A percentile compares a stretch with the other conserved stretches of the same genome.
These are phyloP conservation scores for Ivindomyrus marchei DNA, from an alignment of 2,113 vertebrate genomes.

Conservation along the genomic window DNA sequence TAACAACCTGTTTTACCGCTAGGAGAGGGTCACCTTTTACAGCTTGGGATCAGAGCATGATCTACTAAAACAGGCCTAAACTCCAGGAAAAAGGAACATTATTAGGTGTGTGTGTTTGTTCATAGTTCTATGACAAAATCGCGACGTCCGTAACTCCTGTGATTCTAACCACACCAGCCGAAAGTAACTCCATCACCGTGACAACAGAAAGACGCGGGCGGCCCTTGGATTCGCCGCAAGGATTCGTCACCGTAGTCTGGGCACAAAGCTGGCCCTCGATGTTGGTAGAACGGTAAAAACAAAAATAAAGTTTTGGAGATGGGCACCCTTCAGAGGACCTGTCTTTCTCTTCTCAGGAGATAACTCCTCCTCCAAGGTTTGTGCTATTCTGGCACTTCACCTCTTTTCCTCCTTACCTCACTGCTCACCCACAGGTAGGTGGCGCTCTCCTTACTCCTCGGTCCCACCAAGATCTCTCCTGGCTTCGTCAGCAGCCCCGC, in stretches of 20 bases:
- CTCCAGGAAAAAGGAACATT: background rate
- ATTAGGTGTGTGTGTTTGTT: background rate
- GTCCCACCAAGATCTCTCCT: background rate
- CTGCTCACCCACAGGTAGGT: slow-evolving; percentile 13
- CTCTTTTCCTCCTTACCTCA: background rate
- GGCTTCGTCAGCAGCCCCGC: background rate
- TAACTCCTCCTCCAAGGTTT: background rate
- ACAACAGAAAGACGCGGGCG: background rate
- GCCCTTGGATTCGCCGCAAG: background rate
- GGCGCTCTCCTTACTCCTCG: background rate
- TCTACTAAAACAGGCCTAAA: background rate
- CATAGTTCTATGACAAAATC: background rate
- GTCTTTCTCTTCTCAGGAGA: background rate
- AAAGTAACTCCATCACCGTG: slow-evolving; percentile 5
- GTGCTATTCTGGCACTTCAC: slow-evolving; percentile 9
- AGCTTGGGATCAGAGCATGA: background rate
- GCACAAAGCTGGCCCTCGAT: background rate
- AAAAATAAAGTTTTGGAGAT: background rate
- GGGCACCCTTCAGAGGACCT: background rate
- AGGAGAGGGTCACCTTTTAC: background rate
- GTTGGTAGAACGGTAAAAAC: background rate
- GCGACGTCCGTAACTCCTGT: background rate
- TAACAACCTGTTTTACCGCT: background rate
- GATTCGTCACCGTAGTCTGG: background rate
- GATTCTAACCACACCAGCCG: background rate